Percentiles rank a stretch among this genome's conserved stretches.
Evolutionary conservation across 2,113 vertebrate species (phyloP).

Genomic region (Tychaedon coryphoeus): DNA sequence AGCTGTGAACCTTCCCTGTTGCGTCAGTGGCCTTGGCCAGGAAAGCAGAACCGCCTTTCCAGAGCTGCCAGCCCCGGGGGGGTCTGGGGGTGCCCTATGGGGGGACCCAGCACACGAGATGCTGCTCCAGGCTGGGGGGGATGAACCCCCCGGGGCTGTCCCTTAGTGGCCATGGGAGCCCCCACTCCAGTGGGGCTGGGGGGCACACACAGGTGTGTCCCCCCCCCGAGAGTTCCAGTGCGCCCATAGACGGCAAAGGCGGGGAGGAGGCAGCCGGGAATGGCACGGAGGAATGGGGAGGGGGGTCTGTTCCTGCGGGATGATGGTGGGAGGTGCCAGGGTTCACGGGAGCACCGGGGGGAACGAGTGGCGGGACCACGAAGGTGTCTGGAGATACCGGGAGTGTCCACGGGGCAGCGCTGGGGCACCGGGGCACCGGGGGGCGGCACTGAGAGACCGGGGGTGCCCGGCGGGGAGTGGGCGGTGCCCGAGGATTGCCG

Average conservation of each 20-base stretch:
- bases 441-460: background rate
- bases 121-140: background rate
- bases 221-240: background rate
- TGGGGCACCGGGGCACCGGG: background rate
- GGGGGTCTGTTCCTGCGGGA: background rate
- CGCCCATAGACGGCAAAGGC: background rate
- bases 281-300: background rate
- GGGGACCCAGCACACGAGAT: too few relatives aligned
- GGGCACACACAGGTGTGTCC: background rate
- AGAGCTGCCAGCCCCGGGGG: background rate
- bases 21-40: background rate
- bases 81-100: fast-evolving
- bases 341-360: background rate
- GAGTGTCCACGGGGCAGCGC: background rate
- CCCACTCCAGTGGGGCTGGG: background rate
- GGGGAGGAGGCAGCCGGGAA: background rate
- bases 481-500: background rate
- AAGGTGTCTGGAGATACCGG: background rate
- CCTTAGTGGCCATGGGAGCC: too few relatives aligned
- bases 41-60: background rate
- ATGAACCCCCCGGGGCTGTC: background rate
- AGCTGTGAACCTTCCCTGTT: background rate
- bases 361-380: fast-evolving
- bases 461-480: background rate
- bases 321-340: too few relatives aligned